phyloP scores from a whole-genome alignment of 2,797 vertebrate species.

The Tokudaia tokunoshimensis region DNA sequence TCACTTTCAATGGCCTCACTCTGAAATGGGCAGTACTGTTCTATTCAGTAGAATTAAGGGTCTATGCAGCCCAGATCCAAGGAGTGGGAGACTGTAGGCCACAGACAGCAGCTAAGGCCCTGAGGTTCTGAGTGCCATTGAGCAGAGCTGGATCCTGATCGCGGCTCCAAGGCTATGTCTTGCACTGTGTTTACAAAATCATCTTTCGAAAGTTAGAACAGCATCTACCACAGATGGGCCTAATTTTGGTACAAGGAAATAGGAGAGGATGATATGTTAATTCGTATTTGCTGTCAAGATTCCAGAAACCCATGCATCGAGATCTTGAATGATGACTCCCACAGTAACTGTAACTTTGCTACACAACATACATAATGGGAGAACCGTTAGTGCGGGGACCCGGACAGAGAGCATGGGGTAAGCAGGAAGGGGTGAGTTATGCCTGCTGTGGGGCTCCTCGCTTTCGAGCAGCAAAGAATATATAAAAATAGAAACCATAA shows the following conservation, averaged over 20 bases:
- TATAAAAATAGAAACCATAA: conserved; percentile 79
- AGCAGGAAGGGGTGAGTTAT: conserved; percentile 80
- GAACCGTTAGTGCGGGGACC: conserved; percentile 51
- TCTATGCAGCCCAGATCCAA: not conserved
- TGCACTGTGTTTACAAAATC: conserved; percentile 53
- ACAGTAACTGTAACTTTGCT: conserved; percentile 73
- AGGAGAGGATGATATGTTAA: conserved; percentile 66
- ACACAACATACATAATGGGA: conserved; percentile 70
- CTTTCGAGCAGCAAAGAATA: conserved; percentile 72
- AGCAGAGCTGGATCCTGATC: not conserved
- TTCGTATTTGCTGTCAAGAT: conserved; percentile 73
- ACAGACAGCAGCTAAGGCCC: not conserved
- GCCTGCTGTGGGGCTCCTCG: conserved; percentile 72
- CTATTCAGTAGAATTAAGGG: not conserved
- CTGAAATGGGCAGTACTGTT: not conserved
- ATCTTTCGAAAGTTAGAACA: conserved; percentile 72
- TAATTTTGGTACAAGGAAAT: conserved; percentile 70
- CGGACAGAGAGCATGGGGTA: conserved; percentile 46
- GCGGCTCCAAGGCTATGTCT: conserved; percentile 8
- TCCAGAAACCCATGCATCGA: conserved; percentile 73
- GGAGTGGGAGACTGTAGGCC: not conserved
- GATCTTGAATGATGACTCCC: conserved; percentile 78
- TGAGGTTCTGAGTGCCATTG: not conserved
- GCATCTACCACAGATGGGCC: conserved; percentile 50
- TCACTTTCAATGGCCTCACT: not conserved